Percentiles rank a stretch among this genome's conserved stretches.
phyloP scores from a whole-genome alignment of 1,140 invertebrate genomes.

The Phymorhynchus buccinoides region DNA sequence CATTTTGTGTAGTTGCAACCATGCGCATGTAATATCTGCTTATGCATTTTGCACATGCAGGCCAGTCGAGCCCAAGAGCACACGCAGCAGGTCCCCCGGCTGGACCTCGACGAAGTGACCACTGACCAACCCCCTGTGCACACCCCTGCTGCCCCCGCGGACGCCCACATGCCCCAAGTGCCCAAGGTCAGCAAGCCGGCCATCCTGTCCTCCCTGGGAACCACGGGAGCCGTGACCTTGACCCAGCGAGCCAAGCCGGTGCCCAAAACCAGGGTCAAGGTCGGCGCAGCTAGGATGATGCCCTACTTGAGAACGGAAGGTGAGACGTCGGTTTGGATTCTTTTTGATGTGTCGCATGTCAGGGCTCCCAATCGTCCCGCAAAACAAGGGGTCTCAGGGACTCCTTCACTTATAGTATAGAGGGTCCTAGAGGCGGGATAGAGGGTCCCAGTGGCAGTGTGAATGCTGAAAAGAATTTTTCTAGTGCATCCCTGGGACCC shows the following conservation, averaged over 20 bases:
- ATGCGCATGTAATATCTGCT: too few relatives aligned
- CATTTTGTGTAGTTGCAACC: too few relatives aligned
- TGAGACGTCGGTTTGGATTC: too few relatives aligned
- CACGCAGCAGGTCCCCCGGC: not conserved
- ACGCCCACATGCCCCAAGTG: not conserved
- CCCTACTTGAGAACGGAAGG: not conserved
- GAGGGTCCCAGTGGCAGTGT: too few relatives aligned
- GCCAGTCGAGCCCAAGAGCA: constrained; percentile 14
- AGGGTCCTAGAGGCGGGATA: too few relatives aligned
- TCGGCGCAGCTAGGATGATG: not conserved
- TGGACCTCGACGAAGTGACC: not conserved
- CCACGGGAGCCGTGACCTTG: constrained; percentile 50
- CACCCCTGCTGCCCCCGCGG: not conserved
- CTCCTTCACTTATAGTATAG: too few relatives aligned
- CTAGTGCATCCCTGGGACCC: too few relatives aligned
- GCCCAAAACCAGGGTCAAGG: constrained; percentile 45
- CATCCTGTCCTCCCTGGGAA: constrained; percentile 58
- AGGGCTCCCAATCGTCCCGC: too few relatives aligned
- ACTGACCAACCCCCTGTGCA: not conserved
- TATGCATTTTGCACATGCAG: too few relatives aligned
- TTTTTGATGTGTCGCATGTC: too few relatives aligned
- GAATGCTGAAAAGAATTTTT: too few relatives aligned
- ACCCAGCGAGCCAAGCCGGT: constrained; percentile 56
- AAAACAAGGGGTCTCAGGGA: too few relatives aligned
- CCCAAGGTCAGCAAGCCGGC: constrained; percentile 52